Percentiles rank a stretch among this genome's conserved stretches.
Conservation (phyloP, 2,113 vertebrate genomes). For the Mormyrus lacerda region DNA sequence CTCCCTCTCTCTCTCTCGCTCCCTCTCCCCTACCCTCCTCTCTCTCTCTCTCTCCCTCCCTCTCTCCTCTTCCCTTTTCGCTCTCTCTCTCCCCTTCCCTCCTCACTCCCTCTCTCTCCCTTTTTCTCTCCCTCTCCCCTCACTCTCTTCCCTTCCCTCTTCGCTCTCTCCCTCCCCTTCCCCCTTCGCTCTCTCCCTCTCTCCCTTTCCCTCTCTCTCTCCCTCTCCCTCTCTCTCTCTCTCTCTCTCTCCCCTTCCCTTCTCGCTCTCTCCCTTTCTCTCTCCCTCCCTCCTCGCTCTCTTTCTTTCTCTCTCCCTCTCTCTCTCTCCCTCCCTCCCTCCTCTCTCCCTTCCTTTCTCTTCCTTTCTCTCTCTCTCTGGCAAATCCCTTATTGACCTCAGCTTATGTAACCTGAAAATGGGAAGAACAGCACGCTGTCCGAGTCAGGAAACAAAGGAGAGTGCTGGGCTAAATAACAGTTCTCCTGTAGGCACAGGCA, state of each 20-base stretch:
- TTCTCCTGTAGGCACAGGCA: neutral
- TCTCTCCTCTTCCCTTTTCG: neutral
- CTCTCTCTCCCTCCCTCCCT: conserved; percentile 14
- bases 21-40: neutral
- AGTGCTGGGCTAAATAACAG: neutral
- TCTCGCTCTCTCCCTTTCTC: conserved; percentile 6
- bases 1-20: conserved; percentile 18
- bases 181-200: neutral
- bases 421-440: neutral
- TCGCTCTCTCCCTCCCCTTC: conserved; percentile 10
- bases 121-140: neutral
- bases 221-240: conserved; percentile 16
- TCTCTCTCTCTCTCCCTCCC: conserved; percentile 13
- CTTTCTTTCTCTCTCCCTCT: conserved; percentile 8
- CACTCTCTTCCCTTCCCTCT: neutral
- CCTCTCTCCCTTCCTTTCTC: neutral
- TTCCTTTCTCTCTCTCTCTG: neutral
- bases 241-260: neutral
- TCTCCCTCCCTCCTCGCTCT: neutral
- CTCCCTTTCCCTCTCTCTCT: conserved; percentile 17
- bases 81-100: neutral
- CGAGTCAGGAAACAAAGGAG: neutral
- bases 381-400: neutral
- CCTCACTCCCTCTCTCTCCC: neutral
- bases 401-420: conserved; percentile 15